These are phyloP conservation scores for Muschampia plurimacula DNA, from an alignment of 2,888 invertebrate species.

Conservation along the genomic window DNA sequence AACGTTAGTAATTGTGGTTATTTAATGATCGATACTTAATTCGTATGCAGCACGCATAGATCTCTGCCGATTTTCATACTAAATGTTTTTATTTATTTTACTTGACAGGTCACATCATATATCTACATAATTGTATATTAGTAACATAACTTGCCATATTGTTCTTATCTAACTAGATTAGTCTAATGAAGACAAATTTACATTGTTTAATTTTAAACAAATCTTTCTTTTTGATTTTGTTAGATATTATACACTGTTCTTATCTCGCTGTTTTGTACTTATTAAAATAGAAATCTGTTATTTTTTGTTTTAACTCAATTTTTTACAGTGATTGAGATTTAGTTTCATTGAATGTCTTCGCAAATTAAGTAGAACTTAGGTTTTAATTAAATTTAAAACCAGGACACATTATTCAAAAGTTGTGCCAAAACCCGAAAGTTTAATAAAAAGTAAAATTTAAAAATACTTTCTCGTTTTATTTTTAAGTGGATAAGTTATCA, in stretches of 20 bases:
- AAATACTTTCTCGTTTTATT: slow-evolving; percentile 62
- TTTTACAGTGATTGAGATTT: slow-evolving; percentile 52
- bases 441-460: slow-evolving; percentile 81
- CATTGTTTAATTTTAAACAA: slow-evolving; percentile 15
- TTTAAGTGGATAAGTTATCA: slow-evolving; percentile 21
- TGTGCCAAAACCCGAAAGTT: slow-evolving; percentile 86
- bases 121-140: slow-evolving; percentile 40
- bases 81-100: slow-evolving; percentile 61
- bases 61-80: slow-evolving; percentile 65
- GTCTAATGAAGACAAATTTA: slow-evolving; percentile 31
- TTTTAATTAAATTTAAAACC: slow-evolving; percentile 79
- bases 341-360: slow-evolving; percentile 48
- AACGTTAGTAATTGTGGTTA: slow-evolving; percentile 78
- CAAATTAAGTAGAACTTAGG: slow-evolving; percentile 75
- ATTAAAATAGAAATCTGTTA: slow-evolving; percentile 55
- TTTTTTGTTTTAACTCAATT: slow-evolving; percentile 47
- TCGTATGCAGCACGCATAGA: slow-evolving; percentile 60
- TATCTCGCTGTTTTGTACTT: slow-evolving; percentile 50
- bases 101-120: slow-evolving; percentile 44
- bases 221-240: slow-evolving; percentile 38
- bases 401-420: slow-evolving; percentile 83
- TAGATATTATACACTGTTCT: slow-evolving; percentile 40
- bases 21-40: slow-evolving; percentile 70
- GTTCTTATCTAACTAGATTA: slow-evolving; percentile 29
- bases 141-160: slow-evolving; percentile 51